Conservation (phyloP, 2,113 vertebrate genomes). For the Neolamprologus tretocephalus region DNA sequence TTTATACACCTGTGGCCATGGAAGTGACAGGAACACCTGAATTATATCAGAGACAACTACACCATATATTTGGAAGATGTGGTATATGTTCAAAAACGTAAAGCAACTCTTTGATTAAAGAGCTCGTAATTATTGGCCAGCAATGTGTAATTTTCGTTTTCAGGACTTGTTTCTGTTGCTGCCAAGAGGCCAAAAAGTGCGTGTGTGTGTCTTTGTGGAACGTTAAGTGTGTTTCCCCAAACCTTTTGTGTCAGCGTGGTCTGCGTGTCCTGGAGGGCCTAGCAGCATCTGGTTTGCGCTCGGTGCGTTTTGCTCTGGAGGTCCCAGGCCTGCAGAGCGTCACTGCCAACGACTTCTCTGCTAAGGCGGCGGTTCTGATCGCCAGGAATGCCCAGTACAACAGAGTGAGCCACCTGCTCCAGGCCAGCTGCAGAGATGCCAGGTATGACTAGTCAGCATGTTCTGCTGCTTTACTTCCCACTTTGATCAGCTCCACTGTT, state of each 20-base stretch:
- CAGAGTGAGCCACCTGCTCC: conserved; percentile 71
- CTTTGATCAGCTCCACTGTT: neutral
- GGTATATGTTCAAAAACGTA: neutral
- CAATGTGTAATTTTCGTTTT: neutral
- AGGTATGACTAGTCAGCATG: conserved; percentile 61
- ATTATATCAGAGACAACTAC: neutral
- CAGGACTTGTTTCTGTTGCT: neutral
- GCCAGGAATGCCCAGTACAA: conserved; percentile 78
- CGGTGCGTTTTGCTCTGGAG: conserved; percentile 85
- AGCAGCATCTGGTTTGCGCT: conserved; percentile 86
- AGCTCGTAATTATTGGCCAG: fast-evolving
- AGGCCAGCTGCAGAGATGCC: conserved; percentile 81
- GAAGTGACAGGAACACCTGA: neutral
- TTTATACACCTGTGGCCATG: neutral
- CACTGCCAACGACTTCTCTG: conserved; percentile 84
- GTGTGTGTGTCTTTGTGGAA: neutral
- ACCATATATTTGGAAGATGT: neutral
- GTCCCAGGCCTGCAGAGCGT: conserved; percentile 81
- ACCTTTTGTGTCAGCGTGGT: neutral
- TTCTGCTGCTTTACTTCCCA: neutral
- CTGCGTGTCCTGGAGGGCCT: conserved; percentile 83
- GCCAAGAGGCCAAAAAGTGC: neutral
- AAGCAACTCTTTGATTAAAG: neutral
- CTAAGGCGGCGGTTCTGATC: conserved; percentile 77
- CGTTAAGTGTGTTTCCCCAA: neutral